Base-by-base conservation (phyloP, 2,888 invertebrate species). In the Campoletis raptor region DNA sequence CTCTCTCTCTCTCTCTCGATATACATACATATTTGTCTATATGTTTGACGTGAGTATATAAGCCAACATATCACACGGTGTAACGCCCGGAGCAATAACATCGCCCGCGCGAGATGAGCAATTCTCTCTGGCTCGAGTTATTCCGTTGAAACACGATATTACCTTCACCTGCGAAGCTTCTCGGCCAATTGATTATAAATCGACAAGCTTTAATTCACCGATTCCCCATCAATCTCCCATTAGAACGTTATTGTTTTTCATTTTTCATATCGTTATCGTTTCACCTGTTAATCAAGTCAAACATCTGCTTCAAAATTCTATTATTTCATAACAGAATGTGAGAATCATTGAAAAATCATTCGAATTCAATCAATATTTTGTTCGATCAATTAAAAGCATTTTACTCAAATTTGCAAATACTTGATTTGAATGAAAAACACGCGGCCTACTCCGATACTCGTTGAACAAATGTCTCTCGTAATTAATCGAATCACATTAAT, bases 151-250 rank as follows among this genome's bases (percentile, higher is more conserved):
- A 52, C 54, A n/a, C 73, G 66, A 61, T 66, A 66, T 73, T 54
- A 37, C 52, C 0, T 73, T 73, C 66, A 72, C 48, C 72, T 72
- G 52, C 45, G 48, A 72, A 18, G 45, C 45, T 72, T 36, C 36
- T 48, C 18, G 45, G 10, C n/a, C 54, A 54, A 73, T 73, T 73
- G 73, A 54, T 73, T 72, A 72, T 72, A 72, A 72, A 72, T 66
- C 66, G 66, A 66, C 40, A n/a, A n/a, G 66, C n/a, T 66, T 15
- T 61, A 61, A 61, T 15, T 61, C 30, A 6, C 24, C 2, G 61
- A 61, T 61, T 30, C 30, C 30, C 30, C 30, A 61, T 61, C 61
- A 61, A 61, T 61, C 61, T 61, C 30, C 6, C 61, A 61, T 61
- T 30, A 12, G 15, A 61, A 30, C 30, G 2, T 30, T 15, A 61